A percentile compares a stretch with the other conserved stretches of the same genome.
Conservation (phyloP, 2,113 vertebrate genomes). For the Misgurnus mizolepis region DNA sequence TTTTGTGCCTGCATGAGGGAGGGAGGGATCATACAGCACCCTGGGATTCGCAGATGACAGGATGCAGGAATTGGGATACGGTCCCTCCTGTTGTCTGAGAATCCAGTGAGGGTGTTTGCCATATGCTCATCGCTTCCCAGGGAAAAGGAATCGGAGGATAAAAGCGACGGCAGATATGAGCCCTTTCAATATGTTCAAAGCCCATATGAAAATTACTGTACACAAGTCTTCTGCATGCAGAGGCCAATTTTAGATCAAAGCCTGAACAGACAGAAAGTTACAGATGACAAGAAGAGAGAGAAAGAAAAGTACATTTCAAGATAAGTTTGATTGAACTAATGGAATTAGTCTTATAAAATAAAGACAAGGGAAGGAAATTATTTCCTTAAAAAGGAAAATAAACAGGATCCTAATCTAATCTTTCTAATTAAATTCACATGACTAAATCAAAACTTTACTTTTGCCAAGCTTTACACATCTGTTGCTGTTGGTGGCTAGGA, state of each 20-base stretch:
- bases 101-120: constrained; percentile 88
- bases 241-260: constrained; percentile 80
- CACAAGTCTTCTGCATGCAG: constrained; percentile 66
- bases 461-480: too few relatives aligned
- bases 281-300: constrained; percentile 57
- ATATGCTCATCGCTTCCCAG: constrained; percentile 90
- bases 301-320: constrained; percentile 54
- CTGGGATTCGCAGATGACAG: constrained; percentile 86
- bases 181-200: constrained; percentile 93
- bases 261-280: constrained; percentile 55
- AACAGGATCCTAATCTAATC: constrained; percentile 5
- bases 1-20: constrained; percentile 65
- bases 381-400: constrained; percentile 11
- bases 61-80: constrained; percentile 84
- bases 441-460: not conserved
- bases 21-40: constrained; percentile 76
- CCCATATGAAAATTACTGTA: constrained; percentile 81
- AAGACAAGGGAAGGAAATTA: constrained; percentile 28
- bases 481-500: not conserved
- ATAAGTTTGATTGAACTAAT: constrained; percentile 60
- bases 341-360: constrained; percentile 44
- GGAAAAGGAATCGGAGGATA: constrained; percentile 85
- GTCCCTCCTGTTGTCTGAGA: constrained; percentile 87
- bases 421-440: not conserved
- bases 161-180: constrained; percentile 82